A percentile compares a stretch with the other conserved stretches of the same genome.
phyloP scores from a whole-genome alignment of 2,888 invertebrate genomes.

The Lochmaea capreae region DNA sequence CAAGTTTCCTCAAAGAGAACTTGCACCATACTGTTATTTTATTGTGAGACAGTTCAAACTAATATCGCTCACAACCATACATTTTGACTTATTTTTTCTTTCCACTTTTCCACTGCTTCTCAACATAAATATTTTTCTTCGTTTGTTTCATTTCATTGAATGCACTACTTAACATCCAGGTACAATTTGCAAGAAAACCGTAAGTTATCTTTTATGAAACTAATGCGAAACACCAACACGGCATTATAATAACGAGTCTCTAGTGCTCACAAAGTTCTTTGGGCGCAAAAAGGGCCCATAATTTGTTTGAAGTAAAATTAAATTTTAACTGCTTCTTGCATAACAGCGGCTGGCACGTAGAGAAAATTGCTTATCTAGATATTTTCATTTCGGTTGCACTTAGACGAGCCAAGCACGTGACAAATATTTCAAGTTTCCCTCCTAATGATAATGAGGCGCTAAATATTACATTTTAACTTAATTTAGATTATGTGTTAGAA shows the following conservation, averaged over 20 bases:
- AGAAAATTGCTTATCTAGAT: constrained; percentile 42
- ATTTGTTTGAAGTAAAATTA: constrained; percentile 43
- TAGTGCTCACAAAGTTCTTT: constrained; percentile 34
- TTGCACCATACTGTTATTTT: no score
- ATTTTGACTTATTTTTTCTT: no score
- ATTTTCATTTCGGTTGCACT: constrained; percentile 42
- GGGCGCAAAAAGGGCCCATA: constrained; percentile 38
- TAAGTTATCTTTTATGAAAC: constrained; percentile 13
- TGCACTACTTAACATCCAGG: neutral
- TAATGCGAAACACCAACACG: constrained; percentile 12
- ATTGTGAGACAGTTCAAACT: no score
- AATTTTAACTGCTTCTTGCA: constrained; percentile 43
- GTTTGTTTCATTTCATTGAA: neutral
- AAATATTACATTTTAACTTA: constrained; percentile 27
- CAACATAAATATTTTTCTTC: neutral
- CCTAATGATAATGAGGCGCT: constrained; percentile 39
- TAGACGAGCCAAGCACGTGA: constrained; percentile 38
- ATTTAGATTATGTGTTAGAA: constrained; percentile 1
- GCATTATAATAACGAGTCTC: constrained; percentile 18
- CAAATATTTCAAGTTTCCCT: constrained; percentile 34
- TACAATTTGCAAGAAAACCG: neutral
- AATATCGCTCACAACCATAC: no score
- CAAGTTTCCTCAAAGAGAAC: no score
- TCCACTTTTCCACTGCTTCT: no score
- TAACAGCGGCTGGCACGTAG: constrained; percentile 36